Conservation (phyloP, 2,888 invertebrate genomes). For the Mythimna albipuncta region DNA sequence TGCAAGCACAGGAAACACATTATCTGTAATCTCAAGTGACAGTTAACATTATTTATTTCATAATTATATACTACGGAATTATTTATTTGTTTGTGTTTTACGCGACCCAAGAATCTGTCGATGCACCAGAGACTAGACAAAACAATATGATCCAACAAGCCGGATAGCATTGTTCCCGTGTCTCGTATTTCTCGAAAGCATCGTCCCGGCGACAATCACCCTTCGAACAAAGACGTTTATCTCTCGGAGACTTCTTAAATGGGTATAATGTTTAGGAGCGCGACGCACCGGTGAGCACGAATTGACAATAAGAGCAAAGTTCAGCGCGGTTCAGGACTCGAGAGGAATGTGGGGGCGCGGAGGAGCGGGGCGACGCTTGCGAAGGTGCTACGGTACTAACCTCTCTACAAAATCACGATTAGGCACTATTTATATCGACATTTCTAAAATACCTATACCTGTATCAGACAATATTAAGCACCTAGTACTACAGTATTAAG, state of each 20-base stretch:
- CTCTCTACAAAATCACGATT: slow-evolving; percentile 87
- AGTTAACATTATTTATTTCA: slow-evolving; percentile 62
- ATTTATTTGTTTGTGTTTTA: slow-evolving; percentile 61
- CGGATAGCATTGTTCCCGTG: slow-evolving; percentile 65
- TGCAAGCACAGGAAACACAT: slow-evolving; percentile 39
- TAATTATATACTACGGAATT: slow-evolving; percentile 58
- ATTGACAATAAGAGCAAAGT: slow-evolving; percentile 90
- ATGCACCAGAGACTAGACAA: slow-evolving; percentile 49
- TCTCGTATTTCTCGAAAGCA: slow-evolving; percentile 71
- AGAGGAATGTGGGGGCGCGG: slow-evolving; percentile 87
- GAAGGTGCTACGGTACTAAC: slow-evolving; percentile 81
- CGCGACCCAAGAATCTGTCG: slow-evolving; percentile 52
- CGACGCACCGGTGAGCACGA: slow-evolving; percentile 87
- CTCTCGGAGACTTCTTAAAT: slow-evolving; percentile 77
- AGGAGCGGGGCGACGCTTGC: slow-evolving; percentile 77
- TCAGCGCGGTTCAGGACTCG: slow-evolving; percentile 88
- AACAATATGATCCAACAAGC: slow-evolving; percentile 63
- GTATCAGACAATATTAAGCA: slow-evolving; percentile 72
- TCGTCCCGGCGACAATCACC: slow-evolving; percentile 72
- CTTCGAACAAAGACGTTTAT: slow-evolving; percentile 78
- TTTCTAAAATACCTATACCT: slow-evolving; percentile 78
- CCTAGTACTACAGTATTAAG: slow-evolving; percentile 65
- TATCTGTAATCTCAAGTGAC: slow-evolving; percentile 58
- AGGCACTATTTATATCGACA: slow-evolving; percentile 86
- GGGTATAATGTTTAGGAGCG: slow-evolving; percentile 80